These are phyloP conservation scores for Sylvicapra grimmia DNA, from an alignment of 2,113 vertebrate genomes.

Conservation along the genomic window DNA sequence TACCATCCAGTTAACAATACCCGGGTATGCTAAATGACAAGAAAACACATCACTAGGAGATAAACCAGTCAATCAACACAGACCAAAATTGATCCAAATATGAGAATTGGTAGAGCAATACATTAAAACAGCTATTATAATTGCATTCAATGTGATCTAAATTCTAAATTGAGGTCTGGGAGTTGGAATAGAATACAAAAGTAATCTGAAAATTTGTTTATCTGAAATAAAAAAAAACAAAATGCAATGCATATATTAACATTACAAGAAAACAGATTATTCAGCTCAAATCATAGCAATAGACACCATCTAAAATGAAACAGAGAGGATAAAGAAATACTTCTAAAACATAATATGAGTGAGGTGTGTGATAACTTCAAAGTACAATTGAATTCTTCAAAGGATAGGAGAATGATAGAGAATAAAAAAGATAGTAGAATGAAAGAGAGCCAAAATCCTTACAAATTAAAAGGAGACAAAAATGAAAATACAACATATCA, in stretches of 20 bases:
- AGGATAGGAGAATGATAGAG: neutral
- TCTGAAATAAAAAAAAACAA: neutral
- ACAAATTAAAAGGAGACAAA: neutral
- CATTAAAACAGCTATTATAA: neutral
- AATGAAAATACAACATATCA: neutral
- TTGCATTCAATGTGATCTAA: neutral
- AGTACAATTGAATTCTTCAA: neutral
- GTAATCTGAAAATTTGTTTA: neutral
- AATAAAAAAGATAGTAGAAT: neutral
- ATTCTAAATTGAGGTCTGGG: neutral
- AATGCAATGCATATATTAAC: neutral
- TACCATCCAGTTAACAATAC: neutral
- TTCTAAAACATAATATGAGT: neutral
- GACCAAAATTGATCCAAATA: neutral
- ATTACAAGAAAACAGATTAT: neutral
- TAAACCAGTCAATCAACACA: neutral
- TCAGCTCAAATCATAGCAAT: neutral
- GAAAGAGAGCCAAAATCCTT: neutral
- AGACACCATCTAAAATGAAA: neutral
- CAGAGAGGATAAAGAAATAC: neutral
- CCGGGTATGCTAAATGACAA: neutral
- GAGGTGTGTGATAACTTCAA: neutral
- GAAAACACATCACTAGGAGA: neutral
- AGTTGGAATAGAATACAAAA: neutral
- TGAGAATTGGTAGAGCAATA: neutral